phyloP scores from a whole-genome alignment of 2,113 vertebrate species.

The Rana temporaria region DNA sequence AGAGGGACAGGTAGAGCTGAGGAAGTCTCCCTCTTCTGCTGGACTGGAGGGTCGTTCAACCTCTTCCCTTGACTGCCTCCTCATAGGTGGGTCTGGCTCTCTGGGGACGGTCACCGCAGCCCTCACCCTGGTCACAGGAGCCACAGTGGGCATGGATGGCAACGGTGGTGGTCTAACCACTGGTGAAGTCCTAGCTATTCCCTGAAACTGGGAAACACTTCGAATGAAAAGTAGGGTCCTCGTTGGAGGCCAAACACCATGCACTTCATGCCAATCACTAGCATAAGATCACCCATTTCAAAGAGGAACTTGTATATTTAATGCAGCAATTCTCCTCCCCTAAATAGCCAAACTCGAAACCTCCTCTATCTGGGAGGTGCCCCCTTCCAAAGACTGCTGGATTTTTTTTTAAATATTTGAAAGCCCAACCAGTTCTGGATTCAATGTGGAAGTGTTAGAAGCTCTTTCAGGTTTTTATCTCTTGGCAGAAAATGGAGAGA shows the following conservation, averaged over 20 bases:
- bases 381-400: too few species aligned
- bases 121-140: constrained; percentile 31
- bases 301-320: too few species aligned
- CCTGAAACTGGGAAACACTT: constrained; percentile 81
- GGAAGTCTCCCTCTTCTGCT: constrained; percentile 68
- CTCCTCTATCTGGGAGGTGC: too few species aligned
- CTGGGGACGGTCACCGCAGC: constrained; percentile 48
- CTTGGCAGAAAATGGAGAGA: too few species aligned
- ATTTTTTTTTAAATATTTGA: too few species aligned
- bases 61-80: constrained; percentile 69
- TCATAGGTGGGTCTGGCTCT: constrained; percentile 53
- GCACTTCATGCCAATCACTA: constrained; percentile 13
- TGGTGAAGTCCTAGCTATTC: constrained; percentile 73
- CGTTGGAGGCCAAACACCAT: constrained; percentile 54
- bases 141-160: constrained; percentile 64
- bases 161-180: constrained; percentile 74
- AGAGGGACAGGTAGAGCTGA: constrained; percentile 77
- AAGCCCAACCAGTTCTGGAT: too few species aligned
- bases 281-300: background rate
- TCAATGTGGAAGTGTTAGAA: too few species aligned
- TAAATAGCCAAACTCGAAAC: too few species aligned
- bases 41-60: constrained; percentile 68
- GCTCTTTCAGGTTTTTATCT: too few species aligned
- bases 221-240: constrained; percentile 66
- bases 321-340: too few species aligned